Evolutionary conservation across 2,797 vertebrate species (phyloP), one percentile per base, ranked within the genome.

Genomic region (Gobio occitaniae): DNA sequence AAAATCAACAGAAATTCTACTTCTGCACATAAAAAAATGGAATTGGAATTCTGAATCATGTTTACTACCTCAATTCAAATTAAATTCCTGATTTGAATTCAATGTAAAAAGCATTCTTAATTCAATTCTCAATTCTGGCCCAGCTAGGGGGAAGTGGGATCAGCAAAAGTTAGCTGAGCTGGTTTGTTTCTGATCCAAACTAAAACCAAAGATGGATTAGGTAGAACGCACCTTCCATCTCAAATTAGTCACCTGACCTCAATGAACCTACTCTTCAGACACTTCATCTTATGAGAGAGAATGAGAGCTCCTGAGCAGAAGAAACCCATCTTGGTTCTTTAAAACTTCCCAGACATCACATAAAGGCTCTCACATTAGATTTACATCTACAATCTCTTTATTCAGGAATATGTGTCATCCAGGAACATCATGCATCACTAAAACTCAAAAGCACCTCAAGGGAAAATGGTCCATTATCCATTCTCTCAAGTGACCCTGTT

Each of bases 401-500:
- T 61, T 48, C n/a, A 48, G 36, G n/a, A 72, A 72, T 61, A 72
- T 47, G 13, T 54, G 69, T 72, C 80, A 50, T 48, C 21, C n/a
- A 75, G 29, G 32, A 54, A 54, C 8, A 54, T 21, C 29, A 36
- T 12, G 78, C 61, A 50, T 79, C 61, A 21, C 61, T 65, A 79
- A 36, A 79, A 32, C 61, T 21, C 77, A 48, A 79, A 79, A 66
- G 44, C 77, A 66, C 44, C 61, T 66, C 11, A 17, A 25, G 16
- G 61, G 25, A 61, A 71, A 72, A 41, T 61, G 68, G 25, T 66
- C 2, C 5, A 15, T 36, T 50, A 81, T n/a, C 44, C 41, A 47
- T 75, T 80, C 78, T 80, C 17, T 65, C 9, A 32, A 69, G 47
- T 74, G 78, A 77, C 54, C 56, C 16, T 29, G 41, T 69, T 65